phyloP scores from a whole-genome alignment of 2,797 vertebrate species.

The Hippocampus kuda region DNA sequence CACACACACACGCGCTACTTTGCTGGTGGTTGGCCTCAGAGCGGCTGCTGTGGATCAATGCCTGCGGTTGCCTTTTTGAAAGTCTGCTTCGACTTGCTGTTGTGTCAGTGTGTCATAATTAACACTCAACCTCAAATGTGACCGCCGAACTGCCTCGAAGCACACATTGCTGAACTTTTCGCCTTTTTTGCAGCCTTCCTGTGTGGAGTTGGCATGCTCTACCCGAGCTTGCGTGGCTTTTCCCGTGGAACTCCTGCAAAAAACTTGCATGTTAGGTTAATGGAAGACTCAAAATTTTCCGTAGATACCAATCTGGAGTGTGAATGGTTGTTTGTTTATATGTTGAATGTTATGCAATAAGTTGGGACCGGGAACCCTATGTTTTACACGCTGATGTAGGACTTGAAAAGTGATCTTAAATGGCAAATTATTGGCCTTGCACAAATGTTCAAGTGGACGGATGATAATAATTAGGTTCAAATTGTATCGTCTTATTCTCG shows the following conservation, averaged over 20 bases:
- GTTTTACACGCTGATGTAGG: neutral
- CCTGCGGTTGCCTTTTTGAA: constrained; percentile 17
- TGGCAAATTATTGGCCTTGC: neutral
- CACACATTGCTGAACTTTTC: constrained; percentile 9
- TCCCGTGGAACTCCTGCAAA: neutral
- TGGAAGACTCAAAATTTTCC: no score
- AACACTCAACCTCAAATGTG: constrained; percentile 15
- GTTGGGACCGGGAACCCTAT: no score
- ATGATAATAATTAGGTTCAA: neutral
- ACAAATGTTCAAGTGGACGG: neutral
- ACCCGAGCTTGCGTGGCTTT: no score
- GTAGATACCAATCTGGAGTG: no score
- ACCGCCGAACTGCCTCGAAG: neutral
- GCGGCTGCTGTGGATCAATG: constrained; percentile 33
- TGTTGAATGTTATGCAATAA: no score
- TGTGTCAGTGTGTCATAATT: constrained; percentile 41
- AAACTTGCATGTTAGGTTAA: no score
- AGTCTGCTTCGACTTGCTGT: constrained; percentile 20
- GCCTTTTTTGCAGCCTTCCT: neutral
- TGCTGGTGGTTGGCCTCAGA: constrained; percentile 26
- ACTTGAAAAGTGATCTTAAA: neutral
- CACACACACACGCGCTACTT: constrained; percentile 14
- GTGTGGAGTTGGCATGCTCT: neutral
- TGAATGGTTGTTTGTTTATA: no score
- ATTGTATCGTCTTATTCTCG: neutral